Evolutionary conservation across 2,888 invertebrate genomes (phyloP).

Genomic region (Chymomyza amoena): DNA sequence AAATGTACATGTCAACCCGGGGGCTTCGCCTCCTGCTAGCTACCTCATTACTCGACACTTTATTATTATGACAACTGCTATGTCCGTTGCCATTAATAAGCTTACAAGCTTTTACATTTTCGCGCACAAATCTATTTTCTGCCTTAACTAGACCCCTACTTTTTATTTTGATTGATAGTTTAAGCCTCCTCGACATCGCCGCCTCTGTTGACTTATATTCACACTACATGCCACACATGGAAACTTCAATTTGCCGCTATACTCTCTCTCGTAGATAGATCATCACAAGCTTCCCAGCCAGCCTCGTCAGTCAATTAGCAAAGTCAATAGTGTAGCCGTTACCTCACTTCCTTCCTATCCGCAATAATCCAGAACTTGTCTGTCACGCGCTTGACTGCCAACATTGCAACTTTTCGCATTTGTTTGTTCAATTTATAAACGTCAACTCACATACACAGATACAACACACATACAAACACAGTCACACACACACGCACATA

Average conservation of each 20-base stretch:
- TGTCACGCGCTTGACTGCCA: not conserved
- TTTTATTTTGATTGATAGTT: not conserved
- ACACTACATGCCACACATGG: not conserved
- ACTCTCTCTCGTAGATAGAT: not conserved
- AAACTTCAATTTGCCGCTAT: not conserved
- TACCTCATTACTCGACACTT: not conserved
- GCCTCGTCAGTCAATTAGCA: slow-evolving; percentile 57
- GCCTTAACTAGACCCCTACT: not conserved
- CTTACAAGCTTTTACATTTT: too few species aligned
- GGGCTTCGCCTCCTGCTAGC: too few species aligned
- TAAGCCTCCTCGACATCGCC: not conserved
- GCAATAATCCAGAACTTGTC: not conserved
- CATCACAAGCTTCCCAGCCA: not conserved
- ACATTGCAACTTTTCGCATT: slow-evolving; percentile 40
- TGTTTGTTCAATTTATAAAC: slow-evolving; percentile 64
- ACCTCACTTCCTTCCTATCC: slow-evolving; percentile 7
- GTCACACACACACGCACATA: not conserved
- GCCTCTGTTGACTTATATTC: not conserved
- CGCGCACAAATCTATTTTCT: not conserved
- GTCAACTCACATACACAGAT: slow-evolving; percentile 36
- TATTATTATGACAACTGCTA: not conserved
- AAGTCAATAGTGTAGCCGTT: slow-evolving; percentile 56
- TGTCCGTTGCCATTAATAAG: too few species aligned
- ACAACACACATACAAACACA: slow-evolving; percentile 23
- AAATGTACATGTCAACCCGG: too few species aligned